phyloP scores from a whole-genome alignment of 2,888 invertebrate species.

The Uloborus plumipes region DNA sequence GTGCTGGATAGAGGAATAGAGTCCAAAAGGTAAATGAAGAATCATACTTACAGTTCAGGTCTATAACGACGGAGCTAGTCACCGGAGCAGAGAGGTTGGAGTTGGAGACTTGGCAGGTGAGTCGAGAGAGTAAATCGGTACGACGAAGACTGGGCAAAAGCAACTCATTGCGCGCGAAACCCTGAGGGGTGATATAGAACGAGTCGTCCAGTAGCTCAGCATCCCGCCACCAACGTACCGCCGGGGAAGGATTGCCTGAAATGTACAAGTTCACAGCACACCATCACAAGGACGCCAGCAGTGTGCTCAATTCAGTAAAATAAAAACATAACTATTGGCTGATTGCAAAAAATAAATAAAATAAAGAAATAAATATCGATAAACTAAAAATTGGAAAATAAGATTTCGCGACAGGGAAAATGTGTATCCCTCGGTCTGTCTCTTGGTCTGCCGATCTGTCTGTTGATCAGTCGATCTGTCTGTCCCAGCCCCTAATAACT shows the following conservation, averaged over 20 bases:
- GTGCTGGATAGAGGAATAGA: too few relatives aligned
- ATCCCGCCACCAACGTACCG: constrained; percentile 64
- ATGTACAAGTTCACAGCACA: neutral
- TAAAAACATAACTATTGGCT: too few relatives aligned
- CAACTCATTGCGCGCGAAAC: constrained; percentile 80
- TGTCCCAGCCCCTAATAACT: too few relatives aligned
- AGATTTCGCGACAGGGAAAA: too few relatives aligned
- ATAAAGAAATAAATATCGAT: too few relatives aligned
- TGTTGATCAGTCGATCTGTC: too few relatives aligned
- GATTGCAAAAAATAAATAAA: too few relatives aligned
- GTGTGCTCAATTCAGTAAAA: too few relatives aligned
- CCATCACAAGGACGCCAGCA: too few relatives aligned
- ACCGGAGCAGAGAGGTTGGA: constrained; percentile 64
- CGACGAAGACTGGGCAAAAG: constrained; percentile 82
- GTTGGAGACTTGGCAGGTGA: constrained; percentile 74
- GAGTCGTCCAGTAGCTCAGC: constrained; percentile 64
- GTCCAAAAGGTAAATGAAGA: neutral
- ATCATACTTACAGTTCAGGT: constrained; percentile 84
- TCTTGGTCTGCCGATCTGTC: too few relatives aligned
- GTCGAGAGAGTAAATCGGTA: constrained; percentile 86
- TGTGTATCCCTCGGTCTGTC: too few relatives aligned
- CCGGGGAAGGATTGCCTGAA: constrained; percentile 66
- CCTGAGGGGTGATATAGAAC: constrained; percentile 63
- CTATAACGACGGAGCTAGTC: constrained; percentile 62
- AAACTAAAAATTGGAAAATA: too few relatives aligned